Evolutionary conservation across 2,888 invertebrate genomes (phyloP), one percentile per base, ranked within the genome.

Genomic region (Autographa pulchrina): DNA sequence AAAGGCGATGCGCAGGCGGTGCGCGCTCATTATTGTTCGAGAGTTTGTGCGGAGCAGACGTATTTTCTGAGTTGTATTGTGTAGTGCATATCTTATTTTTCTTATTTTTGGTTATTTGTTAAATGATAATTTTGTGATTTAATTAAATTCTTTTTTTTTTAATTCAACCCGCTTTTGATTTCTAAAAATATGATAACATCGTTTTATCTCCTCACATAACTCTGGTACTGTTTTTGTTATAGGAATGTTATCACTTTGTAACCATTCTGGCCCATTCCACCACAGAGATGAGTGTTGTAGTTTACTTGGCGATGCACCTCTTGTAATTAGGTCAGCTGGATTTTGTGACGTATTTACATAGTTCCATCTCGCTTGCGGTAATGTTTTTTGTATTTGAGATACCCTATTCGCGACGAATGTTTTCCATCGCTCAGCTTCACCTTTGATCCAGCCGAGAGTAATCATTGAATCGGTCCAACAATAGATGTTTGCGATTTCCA

Each of bases 391-490:
- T 52, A 52, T 52, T 52, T 52, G n/a, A 1, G 65, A 61, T 1
- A 70, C 70, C 32, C 70, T 61, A 35, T 70, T 70, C 1, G 65
- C 70, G 25, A 70, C 70, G n/a, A 70, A 70, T 5, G 65, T 65
- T 32, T 70, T 43, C 70, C 70, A 70, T 62, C 70, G 62, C 4
- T 58, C 58, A 14, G 70, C 48, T 58, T 66, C 65, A 1, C 65
- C 70, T 58, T 58, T 70, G 0, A 70, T 70, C 65, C 70, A 70
- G 0, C 65, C 62, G 13, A 70, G 38, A 3, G 65, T 70, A 16
- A 70, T 70, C 70, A 70, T 61, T 8, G 61, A 70, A 35, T 65
- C 65, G 13, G 65, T 70, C 70, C 68, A 68, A 31, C 54, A 63
- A 20, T 7, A 25, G 13, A 48, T 38, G n/a, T n/a, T 52, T 18